A percentile compares a stretch with the other conserved stretches of the same genome.
Conservation (phyloP, 2,113 vertebrate genomes). For the Pterocles burchelli region DNA sequence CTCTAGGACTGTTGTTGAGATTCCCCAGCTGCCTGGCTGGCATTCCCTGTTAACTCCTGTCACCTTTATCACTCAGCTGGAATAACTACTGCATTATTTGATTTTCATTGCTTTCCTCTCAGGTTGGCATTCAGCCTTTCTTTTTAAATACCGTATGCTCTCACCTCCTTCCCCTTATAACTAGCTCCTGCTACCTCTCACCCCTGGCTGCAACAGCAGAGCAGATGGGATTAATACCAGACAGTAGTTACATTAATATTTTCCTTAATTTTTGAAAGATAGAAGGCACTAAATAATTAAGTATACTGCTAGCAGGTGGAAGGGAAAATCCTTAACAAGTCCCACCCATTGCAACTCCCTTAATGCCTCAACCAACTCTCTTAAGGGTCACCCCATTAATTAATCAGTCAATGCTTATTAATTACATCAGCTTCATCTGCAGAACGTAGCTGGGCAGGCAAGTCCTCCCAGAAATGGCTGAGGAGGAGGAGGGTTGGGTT, state of each 20-base stretch:
- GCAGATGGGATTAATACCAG: neutral
- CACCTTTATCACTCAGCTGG: neutral
- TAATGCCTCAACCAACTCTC: neutral
- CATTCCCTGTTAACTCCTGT: neutral
- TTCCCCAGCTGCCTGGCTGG: neutral
- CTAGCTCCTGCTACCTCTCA: neutral
- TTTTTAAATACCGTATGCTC: neutral
- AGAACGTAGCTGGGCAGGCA: neutral
- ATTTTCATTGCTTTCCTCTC: neutral
- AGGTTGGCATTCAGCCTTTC: constrained; percentile 1
- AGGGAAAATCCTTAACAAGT: neutral
- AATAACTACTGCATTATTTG: neutral
- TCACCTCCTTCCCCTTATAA: neutral
- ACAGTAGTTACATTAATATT: neutral
- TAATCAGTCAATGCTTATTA: neutral
- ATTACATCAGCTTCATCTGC: neutral
- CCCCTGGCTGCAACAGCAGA: neutral
- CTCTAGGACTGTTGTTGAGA: neutral
- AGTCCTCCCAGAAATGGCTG: neutral
- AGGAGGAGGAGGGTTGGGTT: neutral
- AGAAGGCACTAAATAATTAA: neutral
- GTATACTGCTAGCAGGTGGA: neutral
- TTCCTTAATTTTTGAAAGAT: neutral
- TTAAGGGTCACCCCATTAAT: neutral
- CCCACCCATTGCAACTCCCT: neutral